A percentile compares a stretch with the other conserved stretches of the same genome.
Evolutionary conservation across 1,140 invertebrate species (phyloP).

Genomic region (Pachyrhynchus sulphureomaculatus): DNA sequence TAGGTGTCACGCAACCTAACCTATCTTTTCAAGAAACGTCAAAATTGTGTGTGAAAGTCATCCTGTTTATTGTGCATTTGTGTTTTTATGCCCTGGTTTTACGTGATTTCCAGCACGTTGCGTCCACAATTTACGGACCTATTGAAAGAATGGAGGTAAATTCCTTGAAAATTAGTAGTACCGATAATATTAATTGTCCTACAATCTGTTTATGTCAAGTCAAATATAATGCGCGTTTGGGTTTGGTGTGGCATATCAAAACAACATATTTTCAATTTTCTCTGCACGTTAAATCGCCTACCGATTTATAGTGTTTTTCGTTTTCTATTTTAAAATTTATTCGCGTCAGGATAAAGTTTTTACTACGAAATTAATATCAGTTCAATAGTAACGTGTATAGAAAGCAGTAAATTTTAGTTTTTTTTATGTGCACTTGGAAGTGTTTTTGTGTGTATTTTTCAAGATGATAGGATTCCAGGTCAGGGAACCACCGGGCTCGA

Average conservation of each 20-base stretch:
- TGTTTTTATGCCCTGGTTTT: conserved; percentile 6
- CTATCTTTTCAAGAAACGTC: conserved; percentile 8
- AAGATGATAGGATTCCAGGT: conserved; percentile 11
- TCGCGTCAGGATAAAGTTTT: background rate
- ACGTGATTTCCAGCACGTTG: conserved; percentile 12
- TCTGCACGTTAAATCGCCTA: background rate
- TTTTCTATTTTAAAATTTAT: background rate
- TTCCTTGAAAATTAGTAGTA: background rate
- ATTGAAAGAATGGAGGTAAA: conserved; percentile 13
- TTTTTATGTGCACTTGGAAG: background rate
- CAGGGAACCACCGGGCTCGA: conserved; percentile 8
- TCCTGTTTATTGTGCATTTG: background rate
- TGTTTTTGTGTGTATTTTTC: conserved; percentile 1
- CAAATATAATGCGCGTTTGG: conserved; percentile 2
- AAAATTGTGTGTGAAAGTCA: conserved; percentile 20
- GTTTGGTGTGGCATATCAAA: background rate
- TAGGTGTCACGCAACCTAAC: conserved; percentile 1
- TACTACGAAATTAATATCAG: too few relatives aligned
- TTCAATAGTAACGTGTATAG: too few relatives aligned
- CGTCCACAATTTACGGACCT: background rate
- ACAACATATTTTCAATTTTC: conserved; percentile 11
- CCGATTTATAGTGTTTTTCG: background rate
- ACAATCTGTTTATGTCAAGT: background rate
- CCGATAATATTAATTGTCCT: background rate
- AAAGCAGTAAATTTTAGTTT: background rate